Percentiles rank a stretch among this genome's conserved stretches.
Conservation (phyloP, 2,113 vertebrate species). For the Ptychochromis oligacanthus region DNA sequence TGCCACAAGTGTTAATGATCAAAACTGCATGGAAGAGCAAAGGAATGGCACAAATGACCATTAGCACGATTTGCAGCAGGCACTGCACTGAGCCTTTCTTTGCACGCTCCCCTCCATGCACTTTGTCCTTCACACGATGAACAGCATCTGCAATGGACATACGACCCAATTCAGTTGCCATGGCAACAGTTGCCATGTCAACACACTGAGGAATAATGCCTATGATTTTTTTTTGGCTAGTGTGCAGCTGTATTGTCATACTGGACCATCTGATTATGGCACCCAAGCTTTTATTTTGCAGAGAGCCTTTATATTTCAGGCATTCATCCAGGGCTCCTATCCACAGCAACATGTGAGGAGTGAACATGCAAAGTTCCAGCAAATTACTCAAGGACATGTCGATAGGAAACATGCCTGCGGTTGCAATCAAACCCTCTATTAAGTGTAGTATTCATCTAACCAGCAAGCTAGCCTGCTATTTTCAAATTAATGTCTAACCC, state of each 20-base stretch:
- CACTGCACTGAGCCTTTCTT: not conserved
- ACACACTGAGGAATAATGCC: conserved; percentile 50
- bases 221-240: conserved; percentile 51
- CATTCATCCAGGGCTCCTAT: conserved; percentile 5
- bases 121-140: conserved; percentile 38
- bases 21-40: not conserved
- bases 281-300: conserved; percentile 8
- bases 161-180: conserved; percentile 72
- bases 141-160: conserved; percentile 68
- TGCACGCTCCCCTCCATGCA: conserved; percentile 27
- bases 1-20: not conserved
- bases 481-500: conserved; percentile 48
- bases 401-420: conserved; percentile 49
- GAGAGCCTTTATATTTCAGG: conserved; percentile 8
- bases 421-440: conserved; percentile 54
- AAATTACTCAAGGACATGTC: conserved; percentile 47
- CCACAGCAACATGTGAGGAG: conserved; percentile 13
- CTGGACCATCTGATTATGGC: not conserved
- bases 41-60: not conserved
- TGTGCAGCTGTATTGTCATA: conserved; percentile 14
- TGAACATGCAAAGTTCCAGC: conserved; percentile 6
- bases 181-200: conserved; percentile 72
- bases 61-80: not conserved
- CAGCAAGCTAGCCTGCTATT: conserved; percentile 48
- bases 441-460: conserved; percentile 41